These are phyloP conservation scores for Lordiphosa clarofinis DNA, from an alignment of 1,140 invertebrate genomes.

Conservation along the genomic window DNA sequence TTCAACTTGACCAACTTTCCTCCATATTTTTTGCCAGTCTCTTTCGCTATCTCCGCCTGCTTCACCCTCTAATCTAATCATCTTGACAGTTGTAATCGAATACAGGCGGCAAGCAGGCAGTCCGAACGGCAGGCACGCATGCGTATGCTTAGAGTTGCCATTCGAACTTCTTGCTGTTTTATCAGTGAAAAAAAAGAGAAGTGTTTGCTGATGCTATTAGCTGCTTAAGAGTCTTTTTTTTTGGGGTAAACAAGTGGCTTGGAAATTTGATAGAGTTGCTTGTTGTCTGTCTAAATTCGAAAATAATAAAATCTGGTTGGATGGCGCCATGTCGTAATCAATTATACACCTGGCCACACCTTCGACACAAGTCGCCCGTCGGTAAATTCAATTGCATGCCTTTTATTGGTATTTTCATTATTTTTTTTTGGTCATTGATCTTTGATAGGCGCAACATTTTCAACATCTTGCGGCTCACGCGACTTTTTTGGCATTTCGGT, in stretches of 20 bases:
- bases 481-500: conserved; percentile 64
- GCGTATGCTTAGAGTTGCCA: conserved; percentile 11
- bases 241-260: conserved; percentile 53
- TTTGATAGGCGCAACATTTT: conserved; percentile 59
- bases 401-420: conserved; percentile 48
- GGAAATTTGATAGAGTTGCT: conserved; percentile 71
- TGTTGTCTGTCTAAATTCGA: conserved; percentile 26
- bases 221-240: conserved; percentile 41
- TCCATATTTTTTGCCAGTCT: conserved; percentile 11
- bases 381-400: conserved; percentile 50
- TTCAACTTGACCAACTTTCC: conserved; percentile 7
- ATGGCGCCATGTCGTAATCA: conserved; percentile 67
- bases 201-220: conserved; percentile 40
- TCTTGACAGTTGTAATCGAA: conserved; percentile 60
- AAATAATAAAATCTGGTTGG: conserved; percentile 29
- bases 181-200: conserved; percentile 35
- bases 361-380: conserved; percentile 46
- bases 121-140: conserved; percentile 26
- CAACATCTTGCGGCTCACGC: conserved; percentile 50
- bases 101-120: conserved; percentile 34
- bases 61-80: conserved; percentile 39
- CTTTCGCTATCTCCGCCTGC: conserved; percentile 1
- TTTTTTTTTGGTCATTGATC: conserved; percentile 27
- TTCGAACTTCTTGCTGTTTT: conserved; percentile 36
- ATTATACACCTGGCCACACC: conserved; percentile 65